phyloP scores from a whole-genome alignment of 2,797 vertebrate species.

The Manis pentadactyla region DNA sequence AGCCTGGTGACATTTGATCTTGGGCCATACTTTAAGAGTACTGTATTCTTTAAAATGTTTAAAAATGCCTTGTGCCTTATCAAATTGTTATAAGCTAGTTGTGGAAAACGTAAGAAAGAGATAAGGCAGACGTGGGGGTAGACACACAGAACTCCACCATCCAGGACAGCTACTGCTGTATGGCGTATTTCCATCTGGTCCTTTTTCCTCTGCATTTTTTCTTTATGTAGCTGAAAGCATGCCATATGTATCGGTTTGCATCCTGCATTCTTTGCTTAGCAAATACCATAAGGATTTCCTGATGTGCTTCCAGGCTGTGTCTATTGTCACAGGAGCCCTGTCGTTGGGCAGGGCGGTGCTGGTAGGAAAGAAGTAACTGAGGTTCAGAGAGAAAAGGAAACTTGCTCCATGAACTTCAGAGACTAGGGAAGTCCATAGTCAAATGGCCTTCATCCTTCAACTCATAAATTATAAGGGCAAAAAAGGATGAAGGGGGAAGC shows the following conservation, averaged over 20 bases:
- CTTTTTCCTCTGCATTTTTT: not conserved
- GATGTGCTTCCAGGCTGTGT: not conserved
- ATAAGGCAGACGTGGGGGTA: not conserved
- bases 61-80: not conserved
- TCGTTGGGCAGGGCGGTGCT: not conserved
- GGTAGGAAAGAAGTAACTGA: not conserved
- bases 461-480: not conserved
- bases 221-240: not conserved
- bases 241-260: not conserved
- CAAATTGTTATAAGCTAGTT: not conserved
- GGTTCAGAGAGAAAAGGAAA: not conserved
- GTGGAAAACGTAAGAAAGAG: not conserved
- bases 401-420: not conserved
- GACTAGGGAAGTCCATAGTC: not conserved
- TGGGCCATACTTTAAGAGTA: not conserved
- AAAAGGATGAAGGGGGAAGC: not conserved
- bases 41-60: slow-evolving; percentile 1
- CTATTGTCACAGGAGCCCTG: not conserved
- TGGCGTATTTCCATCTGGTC: not conserved
- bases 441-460: not conserved
- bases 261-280: slow-evolving; percentile 53
- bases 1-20: not conserved
- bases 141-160: not conserved
- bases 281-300: not conserved
- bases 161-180: not conserved